Percentiles rank a stretch among this genome's conserved stretches.
phyloP scores from a whole-genome alignment of 2,888 invertebrate species.

The Eulithis testata region DNA sequence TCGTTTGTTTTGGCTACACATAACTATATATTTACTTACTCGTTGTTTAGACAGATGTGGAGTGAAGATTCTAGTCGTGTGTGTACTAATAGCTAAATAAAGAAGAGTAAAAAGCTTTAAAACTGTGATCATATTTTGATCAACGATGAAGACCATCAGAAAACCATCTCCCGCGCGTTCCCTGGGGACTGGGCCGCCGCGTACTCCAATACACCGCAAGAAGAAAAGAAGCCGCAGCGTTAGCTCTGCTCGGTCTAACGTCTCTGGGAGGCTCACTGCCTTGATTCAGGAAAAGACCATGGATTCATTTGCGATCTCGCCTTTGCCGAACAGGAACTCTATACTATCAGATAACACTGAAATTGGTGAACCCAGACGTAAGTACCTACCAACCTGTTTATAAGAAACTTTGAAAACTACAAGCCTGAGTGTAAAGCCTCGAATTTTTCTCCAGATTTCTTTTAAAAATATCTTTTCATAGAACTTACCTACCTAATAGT shows the following conservation, averaged over 20 bases:
- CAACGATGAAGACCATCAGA: slow-evolving; percentile 55
- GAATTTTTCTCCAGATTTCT: too few species aligned
- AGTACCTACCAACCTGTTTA: slow-evolving; percentile 46
- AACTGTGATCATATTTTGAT: neutral
- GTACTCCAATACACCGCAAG: slow-evolving; percentile 49
- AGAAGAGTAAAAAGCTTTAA: too few species aligned
- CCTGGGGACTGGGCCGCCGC: slow-evolving; percentile 41
- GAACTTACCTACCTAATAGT: too few species aligned
- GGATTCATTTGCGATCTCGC: slow-evolving; percentile 62
- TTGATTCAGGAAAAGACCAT: slow-evolving; percentile 54
- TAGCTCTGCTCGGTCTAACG: slow-evolving; percentile 58
- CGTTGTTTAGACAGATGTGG: too few species aligned
- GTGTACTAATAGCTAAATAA: too few species aligned
- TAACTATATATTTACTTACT: too few species aligned
- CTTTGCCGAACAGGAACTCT: slow-evolving; percentile 57
- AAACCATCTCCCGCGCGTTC: slow-evolving; percentile 70
- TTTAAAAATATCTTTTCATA: too few species aligned
- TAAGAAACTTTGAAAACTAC: too few species aligned
- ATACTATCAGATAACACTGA: slow-evolving; percentile 69
- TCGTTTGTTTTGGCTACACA: too few species aligned
- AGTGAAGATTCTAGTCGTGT: too few species aligned
- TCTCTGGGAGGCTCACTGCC: slow-evolving; percentile 58
- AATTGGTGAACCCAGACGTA: slow-evolving; percentile 68
- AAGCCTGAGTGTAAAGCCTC: too few species aligned
- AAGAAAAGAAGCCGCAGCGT: slow-evolving; percentile 59